These are phyloP conservation scores for Rhinella marina DNA, from an alignment of 2,797 vertebrate species.

Conservation along the genomic window DNA sequence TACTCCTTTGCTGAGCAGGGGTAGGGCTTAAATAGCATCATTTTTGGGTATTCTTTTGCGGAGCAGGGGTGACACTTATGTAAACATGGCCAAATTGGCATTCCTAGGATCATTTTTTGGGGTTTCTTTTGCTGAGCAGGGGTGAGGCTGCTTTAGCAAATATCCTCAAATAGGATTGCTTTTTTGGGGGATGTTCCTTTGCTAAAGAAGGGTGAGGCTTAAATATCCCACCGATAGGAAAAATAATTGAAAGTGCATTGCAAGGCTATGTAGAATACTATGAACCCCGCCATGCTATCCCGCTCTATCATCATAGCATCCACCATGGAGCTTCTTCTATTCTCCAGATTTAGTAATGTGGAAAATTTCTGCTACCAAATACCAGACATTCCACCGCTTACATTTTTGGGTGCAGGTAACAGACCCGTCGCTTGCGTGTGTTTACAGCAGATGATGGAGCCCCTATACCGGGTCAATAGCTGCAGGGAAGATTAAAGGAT, in stretches of 20 bases:
- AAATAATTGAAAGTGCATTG: not conserved
- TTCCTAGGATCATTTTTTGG: too few relatives aligned
- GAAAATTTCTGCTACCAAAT: conserved; percentile 7
- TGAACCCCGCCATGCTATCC: not conserved
- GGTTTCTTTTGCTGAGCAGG: too few relatives aligned
- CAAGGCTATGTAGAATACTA: not conserved
- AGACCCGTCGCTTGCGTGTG: conserved; percentile 10
- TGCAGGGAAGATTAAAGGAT: conserved; percentile 51
- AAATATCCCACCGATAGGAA: not conserved
- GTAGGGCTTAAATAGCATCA: not conserved
- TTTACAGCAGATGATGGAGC: conserved; percentile 26
- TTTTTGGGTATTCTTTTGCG: not conserved
- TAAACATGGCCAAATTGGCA: too few relatives aligned
- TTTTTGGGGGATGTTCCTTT: too few relatives aligned
- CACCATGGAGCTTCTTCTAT: not conserved
- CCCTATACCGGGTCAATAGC: conserved; percentile 35
- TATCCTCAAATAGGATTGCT: too few relatives aligned
- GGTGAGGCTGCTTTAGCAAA: too few relatives aligned
- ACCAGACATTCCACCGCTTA: not conserved
- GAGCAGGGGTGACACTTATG: not conserved
- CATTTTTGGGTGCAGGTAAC: conserved; percentile 26
- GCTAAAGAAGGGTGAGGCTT: too few relatives aligned
- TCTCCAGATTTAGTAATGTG: not conserved
- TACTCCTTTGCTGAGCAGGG: not conserved
- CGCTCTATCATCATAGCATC: not conserved